phyloP scores from a whole-genome alignment of 1,140 invertebrate genomes.

The Drosophila bocqueti region DNA sequence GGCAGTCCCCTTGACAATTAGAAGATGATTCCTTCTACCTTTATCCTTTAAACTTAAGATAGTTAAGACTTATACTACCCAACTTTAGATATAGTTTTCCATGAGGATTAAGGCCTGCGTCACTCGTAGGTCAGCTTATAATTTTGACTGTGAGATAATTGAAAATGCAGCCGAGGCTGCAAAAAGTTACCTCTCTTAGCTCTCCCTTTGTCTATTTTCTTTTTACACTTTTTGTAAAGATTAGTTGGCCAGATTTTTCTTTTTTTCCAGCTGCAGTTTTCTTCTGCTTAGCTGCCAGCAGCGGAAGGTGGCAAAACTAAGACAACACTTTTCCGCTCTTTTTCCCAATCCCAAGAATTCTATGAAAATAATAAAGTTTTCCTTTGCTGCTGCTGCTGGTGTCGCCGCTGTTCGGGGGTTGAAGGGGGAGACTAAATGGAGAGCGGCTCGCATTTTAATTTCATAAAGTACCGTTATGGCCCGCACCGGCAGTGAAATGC shows the following conservation, averaged over 20 bases:
- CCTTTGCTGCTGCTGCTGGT: constrained; percentile 1
- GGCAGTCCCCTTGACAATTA: neutral
- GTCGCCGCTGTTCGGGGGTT: neutral
- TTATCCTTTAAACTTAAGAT: neutral
- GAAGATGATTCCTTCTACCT: neutral
- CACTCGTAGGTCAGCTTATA: constrained; percentile 60
- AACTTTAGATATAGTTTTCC: neutral
- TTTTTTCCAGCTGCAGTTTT: constrained; percentile 8
- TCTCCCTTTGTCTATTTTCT: neutral
- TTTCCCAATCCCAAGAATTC: constrained; percentile 27
- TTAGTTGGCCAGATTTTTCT: constrained; percentile 19
- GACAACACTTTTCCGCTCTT: constrained; percentile 25
- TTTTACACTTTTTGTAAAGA: constrained; percentile 14
- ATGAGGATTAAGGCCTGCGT: neutral
- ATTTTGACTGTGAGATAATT: constrained; percentile 35
- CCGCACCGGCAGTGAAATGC: constrained; percentile 24
- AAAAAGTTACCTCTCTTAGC: constrained; percentile 25
- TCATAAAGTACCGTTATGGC: constrained; percentile 52
- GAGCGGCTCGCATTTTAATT: constrained; percentile 56
- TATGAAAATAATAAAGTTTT: constrained; percentile 51
- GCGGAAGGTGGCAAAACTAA: neutral
- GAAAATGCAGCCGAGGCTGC: constrained; percentile 6
- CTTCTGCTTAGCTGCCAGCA: constrained; percentile 1
- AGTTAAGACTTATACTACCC: neutral
- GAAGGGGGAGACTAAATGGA: neutral